Conservation (phyloP, 2,797 vertebrate species). For the Cynopterus sphinx region DNA sequence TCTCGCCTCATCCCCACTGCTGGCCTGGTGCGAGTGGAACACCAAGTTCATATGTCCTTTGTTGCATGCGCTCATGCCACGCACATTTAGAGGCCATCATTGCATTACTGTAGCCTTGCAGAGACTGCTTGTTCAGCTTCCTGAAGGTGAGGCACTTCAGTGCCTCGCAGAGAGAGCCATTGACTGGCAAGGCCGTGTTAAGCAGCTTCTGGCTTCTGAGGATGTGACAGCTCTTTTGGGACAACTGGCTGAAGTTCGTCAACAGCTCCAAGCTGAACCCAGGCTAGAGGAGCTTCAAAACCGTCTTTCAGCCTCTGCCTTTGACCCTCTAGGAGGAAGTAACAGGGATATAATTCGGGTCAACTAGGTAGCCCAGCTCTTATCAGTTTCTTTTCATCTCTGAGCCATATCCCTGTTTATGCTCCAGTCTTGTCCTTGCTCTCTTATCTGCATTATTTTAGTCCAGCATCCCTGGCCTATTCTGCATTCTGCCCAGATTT, state of each 20-base stretch:
- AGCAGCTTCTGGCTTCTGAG: constrained; percentile 89
- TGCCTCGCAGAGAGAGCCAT: constrained; percentile 96
- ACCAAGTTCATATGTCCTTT: no score
- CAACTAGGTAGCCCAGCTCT: neutral
- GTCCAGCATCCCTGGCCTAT: neutral
- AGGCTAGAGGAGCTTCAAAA: constrained; percentile 12
- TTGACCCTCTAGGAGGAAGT: constrained; percentile 74
- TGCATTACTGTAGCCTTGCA: constrained; percentile 94
- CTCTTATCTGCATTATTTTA: neutral
- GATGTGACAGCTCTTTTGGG: constrained; percentile 87
- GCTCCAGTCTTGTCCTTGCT: neutral
- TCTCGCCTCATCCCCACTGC: no score
- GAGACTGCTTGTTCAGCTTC: constrained; percentile 93
- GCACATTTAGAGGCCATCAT: constrained; percentile 94
- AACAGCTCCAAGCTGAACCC: constrained; percentile 79
- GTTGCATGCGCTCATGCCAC: constrained; percentile 91
- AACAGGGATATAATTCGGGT: constrained; percentile 77
- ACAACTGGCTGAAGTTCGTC: constrained; percentile 87
- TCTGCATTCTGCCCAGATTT: neutral
- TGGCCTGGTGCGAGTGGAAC: no score
- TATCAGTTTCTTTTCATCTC: neutral
- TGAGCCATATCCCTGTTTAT: neutral
- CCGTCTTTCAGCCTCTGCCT: constrained; percentile 47
- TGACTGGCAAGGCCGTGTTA: constrained; percentile 94
- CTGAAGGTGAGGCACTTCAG: constrained; percentile 95